Conservation (phyloP, 2,113 vertebrate species). For the Setophaga coronata region DNA sequence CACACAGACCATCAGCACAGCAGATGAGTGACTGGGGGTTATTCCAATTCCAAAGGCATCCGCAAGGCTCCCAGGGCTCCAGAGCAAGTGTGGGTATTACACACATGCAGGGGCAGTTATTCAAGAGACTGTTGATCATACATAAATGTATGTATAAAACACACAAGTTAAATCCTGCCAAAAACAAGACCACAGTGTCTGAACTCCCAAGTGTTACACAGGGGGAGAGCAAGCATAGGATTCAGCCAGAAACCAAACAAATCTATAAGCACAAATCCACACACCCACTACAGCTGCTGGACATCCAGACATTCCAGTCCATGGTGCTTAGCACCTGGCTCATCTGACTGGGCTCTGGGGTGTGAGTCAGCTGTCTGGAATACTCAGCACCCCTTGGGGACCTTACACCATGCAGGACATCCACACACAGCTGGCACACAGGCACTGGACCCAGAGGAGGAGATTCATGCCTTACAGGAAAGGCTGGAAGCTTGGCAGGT, state of each 20-base stretch:
- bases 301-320: neutral
- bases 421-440: neutral
- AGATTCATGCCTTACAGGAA: neutral
- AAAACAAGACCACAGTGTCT: neutral
- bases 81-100: neutral
- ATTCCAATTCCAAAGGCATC: neutral
- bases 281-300: neutral
- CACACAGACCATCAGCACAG: neutral
- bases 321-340: neutral
- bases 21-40: accelerated
- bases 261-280: neutral
- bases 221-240: neutral
- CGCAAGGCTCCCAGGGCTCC: neutral
- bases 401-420: accelerated
- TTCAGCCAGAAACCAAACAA: neutral
- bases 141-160: neutral
- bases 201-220: neutral
- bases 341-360: neutral
- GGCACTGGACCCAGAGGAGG: neutral
- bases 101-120: neutral
- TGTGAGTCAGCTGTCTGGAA: neutral
- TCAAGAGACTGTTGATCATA: neutral
- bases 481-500: neutral
- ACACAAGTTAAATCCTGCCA: neutral
- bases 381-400: neutral